A percentile compares a stretch with the other conserved stretches of the same genome.
phyloP scores from a whole-genome alignment of 2,113 vertebrate species.

The Gnathonemus longibarbis region DNA sequence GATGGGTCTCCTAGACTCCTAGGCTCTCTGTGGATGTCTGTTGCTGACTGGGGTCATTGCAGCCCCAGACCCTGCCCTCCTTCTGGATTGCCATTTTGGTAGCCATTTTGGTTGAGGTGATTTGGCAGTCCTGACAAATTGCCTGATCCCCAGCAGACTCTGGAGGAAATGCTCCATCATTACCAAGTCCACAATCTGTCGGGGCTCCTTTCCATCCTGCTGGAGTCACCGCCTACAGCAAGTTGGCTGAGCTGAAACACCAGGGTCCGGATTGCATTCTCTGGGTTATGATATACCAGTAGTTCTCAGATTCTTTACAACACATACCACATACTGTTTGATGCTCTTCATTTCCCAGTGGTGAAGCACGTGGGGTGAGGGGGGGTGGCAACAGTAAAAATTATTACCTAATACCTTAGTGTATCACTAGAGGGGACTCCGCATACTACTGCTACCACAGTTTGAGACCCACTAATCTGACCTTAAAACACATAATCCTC shows the following conservation, averaged over 20 bases:
- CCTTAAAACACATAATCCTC: not conserved
- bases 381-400: not conserved
- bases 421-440: not conserved
- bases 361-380: not conserved
- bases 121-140: not conserved
- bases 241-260: not conserved
- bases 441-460: not conserved
- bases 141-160: not conserved
- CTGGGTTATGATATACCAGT: not conserved
- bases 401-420: not conserved
- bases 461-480: not conserved
- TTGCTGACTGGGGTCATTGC: not conserved
- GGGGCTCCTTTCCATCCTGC: not conserved
- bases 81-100: not conserved
- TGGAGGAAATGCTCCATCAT: not conserved
- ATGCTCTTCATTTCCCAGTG: not conserved
- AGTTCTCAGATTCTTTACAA: not conserved
- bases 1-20: not conserved
- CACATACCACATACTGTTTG: not conserved
- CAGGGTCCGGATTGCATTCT: not conserved
- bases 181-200: not conserved
- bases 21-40: not conserved
- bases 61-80: not conserved
- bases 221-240: not conserved
- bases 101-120: not conserved